phyloP scores from a whole-genome alignment of 2,797 vertebrate genomes.

The Poecilia gillii region DNA sequence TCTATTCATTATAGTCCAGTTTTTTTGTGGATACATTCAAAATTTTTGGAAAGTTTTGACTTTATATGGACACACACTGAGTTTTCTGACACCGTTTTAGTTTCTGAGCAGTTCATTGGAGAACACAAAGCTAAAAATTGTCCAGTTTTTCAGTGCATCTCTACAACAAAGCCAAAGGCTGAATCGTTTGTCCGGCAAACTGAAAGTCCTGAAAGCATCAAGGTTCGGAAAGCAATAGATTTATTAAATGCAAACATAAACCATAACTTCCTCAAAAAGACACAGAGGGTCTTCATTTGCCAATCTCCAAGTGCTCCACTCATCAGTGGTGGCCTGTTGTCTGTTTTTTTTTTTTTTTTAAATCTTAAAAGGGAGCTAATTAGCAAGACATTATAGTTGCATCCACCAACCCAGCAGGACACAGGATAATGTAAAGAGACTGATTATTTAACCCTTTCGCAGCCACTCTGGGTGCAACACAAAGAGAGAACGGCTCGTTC shows the following conservation, averaged over 20 bases:
- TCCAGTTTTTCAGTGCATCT: constrained; percentile 13
- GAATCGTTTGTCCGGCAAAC: constrained; percentile 61
- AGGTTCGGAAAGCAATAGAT: constrained; percentile 38
- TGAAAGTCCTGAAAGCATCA: constrained; percentile 52
- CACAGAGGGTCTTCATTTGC: constrained; percentile 62
- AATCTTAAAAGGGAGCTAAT: constrained; percentile 75
- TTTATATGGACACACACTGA: neutral
- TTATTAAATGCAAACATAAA: constrained; percentile 56
- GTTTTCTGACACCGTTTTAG: neutral
- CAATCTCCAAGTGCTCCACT: constrained; percentile 62
- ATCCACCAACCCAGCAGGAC: constrained; percentile 69
- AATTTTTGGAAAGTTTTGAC: neutral
- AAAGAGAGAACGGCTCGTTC: constrained; percentile 57
- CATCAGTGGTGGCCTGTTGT: constrained; percentile 64
- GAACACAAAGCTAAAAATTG: neutral
- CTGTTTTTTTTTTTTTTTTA: constrained; percentile 36
- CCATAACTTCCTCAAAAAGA: constrained; percentile 66
- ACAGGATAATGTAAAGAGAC: constrained; percentile 70
- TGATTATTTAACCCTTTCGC: constrained; percentile 73
- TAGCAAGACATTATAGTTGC: constrained; percentile 76
- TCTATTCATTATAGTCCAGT: constrained; percentile 73
- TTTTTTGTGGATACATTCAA: neutral
- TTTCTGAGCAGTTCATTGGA: neutral
- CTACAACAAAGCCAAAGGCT: constrained; percentile 43
- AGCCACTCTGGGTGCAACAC: constrained; percentile 49